Percentiles rank a stretch among this genome's conserved stretches.
These are phyloP conservation scores for Carcharodon carcharias DNA, from an alignment of 2,797 vertebrate genomes.

Conservation along the genomic window DNA sequence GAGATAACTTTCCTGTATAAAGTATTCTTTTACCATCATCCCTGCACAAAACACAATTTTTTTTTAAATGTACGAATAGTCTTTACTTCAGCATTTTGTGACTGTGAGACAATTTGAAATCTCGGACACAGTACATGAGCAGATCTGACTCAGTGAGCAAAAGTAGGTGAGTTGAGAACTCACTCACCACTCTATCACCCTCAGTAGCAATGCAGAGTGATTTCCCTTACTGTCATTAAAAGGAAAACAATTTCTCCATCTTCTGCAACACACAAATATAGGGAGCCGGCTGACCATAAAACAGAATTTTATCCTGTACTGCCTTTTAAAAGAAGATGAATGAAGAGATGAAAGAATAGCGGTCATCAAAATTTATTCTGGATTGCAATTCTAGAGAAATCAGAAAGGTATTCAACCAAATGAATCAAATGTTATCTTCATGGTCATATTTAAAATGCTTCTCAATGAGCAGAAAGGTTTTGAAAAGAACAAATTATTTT, in stretches of 20 bases:
- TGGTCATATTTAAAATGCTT: neutral
- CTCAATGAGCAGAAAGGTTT: neutral
- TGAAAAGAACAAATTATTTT: neutral
- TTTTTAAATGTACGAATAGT: neutral
- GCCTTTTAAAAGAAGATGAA: neutral
- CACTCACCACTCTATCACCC: neutral
- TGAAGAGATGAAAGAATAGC: neutral
- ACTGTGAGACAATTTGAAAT: neutral
- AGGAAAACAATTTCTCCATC: neutral
- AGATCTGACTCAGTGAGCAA: neutral
- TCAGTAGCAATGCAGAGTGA: neutral
- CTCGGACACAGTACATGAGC: neutral
- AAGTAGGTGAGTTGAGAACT: neutral
- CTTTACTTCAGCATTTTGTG: constrained; percentile 13
- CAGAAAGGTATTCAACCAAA: neutral
- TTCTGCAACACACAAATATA: no score
- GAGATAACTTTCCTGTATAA: constrained; percentile 66
- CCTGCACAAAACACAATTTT: constrained; percentile 51
- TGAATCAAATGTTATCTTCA: neutral
- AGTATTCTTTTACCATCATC: constrained; percentile 62
- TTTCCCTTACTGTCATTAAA: neutral
- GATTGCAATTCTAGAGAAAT: neutral
- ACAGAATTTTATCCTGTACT: neutral
- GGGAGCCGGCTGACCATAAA: neutral
- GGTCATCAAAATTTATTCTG: neutral